Evolutionary conservation across 2,113 vertebrate genomes (phyloP), one percentile per base, ranked within the genome.

Genomic region (Labeo catla): DNA sequence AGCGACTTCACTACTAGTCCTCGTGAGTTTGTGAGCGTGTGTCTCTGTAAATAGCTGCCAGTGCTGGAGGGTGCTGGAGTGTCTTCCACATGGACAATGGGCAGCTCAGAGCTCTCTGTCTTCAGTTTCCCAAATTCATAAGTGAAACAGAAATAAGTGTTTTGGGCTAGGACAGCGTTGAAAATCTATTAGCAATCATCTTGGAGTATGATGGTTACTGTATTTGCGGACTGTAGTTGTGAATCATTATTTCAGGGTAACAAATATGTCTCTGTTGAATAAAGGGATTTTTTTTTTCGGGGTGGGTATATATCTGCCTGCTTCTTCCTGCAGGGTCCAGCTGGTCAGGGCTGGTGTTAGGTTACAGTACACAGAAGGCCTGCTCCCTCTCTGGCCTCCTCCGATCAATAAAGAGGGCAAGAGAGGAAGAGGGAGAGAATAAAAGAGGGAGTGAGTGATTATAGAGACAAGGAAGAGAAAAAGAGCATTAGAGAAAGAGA

Each of bases 381-480:
- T 88, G 88, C 89, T 92, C 87, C 52, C 74, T 83, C 84, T 76
- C 80, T 87, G 90, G 90, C 82, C 85, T 87, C 89, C 87, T 91
- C 74, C 47, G 91, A 94, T 93, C 93, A 94, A 93, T 94, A 93
- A 93, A 84, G 16, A 84, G 89, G 89, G 88, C 80, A 76, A 90
- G 87, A 87, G 87, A 84, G 77, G 66, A 84, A 52, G 57, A 82
- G 74, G 23, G 65, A 74, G 65, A 68, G 63, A 72, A 72, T 36
- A 80, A 68, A 45, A 82, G 45, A 68, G 78, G 39, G 61, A 76
- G 81, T 88, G 91, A 87, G 84, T 83, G 79, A 81, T 79, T 70
- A 78, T 77, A 66, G 81, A 83, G 63, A 86, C 86, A 84, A 78
- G 83, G 78, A 66, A 59, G 66, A 76, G 47, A 47, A 66, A 76